Base-by-base conservation (phyloP, 2,113 vertebrate species). In the Psettodes erumei region DNA sequence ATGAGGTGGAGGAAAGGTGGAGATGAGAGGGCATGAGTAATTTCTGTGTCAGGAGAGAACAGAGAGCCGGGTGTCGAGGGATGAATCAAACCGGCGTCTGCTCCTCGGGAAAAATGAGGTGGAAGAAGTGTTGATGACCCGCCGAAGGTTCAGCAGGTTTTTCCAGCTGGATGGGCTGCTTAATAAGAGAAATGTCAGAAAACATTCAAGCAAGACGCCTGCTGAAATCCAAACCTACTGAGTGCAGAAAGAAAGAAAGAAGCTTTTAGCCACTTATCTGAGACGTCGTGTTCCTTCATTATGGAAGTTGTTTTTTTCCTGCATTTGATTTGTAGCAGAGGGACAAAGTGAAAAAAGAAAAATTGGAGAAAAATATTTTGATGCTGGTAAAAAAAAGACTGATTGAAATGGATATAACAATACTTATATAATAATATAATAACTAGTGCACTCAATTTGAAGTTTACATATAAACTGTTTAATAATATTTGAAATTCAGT, bases 21-120 rank as follows among this genome's bases (percentile, higher is more conserved):
- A 8, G 1, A 15, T 5, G 11, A n/a, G 1, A 2, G 43, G 19
- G 38, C n/a, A 16, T 2, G 10, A 71, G 19, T 0, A 19, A 5
- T 30, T 50, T 33, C 40, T n/a, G 43, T 55, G 23, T 48, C 16
- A 6, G 19, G 30, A 2, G 12, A 27, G 55, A 48, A 32, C 35
- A 40, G 19, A 23, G 13, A 45, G 27, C 30, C 35, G 18, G 21
- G 19, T 38, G 28, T 64, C 6, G 8, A 16, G 27, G 37, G 6
- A 13, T 47, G 42, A 56, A 13, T 64, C 59, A 45, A 65, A 70
- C 15, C 9, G 18, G 19, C 71, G 53, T 59, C 62, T 53, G 32
- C 19, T n/a, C n/a, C n/a, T n/a, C 23, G 33, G 30, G 33, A 15
- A 35, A 38, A 55, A 42, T 8, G n/a, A 2, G 4, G 13, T n/a